Conservation (phyloP, 1,140 invertebrate genomes). For the Drosophila watanabei region DNA sequence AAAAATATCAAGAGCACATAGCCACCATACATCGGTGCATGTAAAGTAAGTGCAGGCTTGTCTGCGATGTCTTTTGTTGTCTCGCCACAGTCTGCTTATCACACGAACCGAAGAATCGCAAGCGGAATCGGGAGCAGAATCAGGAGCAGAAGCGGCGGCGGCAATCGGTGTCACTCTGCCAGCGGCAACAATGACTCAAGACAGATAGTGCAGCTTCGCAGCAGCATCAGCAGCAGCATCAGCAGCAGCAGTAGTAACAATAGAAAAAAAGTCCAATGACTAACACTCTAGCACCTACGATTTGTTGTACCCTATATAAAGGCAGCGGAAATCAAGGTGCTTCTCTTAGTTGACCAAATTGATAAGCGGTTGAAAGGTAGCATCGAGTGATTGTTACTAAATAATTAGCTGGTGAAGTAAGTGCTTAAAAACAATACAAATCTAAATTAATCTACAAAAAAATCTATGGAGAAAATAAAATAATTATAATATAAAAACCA, state of each 20-base stretch:
- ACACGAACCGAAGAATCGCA: constrained; percentile 17
- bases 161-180: constrained; percentile 22
- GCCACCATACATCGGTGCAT: constrained; percentile 33
- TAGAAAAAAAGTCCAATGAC: constrained; percentile 65
- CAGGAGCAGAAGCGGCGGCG: constrained; percentile 22
- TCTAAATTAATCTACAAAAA: neutral
- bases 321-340: constrained; percentile 11
- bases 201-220: constrained; percentile 16
- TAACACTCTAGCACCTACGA: constrained; percentile 66
- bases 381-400: neutral
- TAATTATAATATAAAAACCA: neutral
- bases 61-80: constrained; percentile 80
- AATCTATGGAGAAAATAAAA: neutral
- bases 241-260: constrained; percentile 10
- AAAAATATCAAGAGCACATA: constrained; percentile 62
- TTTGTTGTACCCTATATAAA: constrained; percentile 34
- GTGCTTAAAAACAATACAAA: neutral
- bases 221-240: neutral
- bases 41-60: constrained; percentile 73
- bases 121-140: constrained; percentile 34
- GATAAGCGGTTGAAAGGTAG: constrained; percentile 11
- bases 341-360: constrained; percentile 23
- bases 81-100: constrained; percentile 82
- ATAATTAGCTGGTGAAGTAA: neutral
- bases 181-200: constrained; percentile 29